phyloP scores from a whole-genome alignment of 1,140 invertebrate species.

The Aphelenchoides besseyi region DNA sequence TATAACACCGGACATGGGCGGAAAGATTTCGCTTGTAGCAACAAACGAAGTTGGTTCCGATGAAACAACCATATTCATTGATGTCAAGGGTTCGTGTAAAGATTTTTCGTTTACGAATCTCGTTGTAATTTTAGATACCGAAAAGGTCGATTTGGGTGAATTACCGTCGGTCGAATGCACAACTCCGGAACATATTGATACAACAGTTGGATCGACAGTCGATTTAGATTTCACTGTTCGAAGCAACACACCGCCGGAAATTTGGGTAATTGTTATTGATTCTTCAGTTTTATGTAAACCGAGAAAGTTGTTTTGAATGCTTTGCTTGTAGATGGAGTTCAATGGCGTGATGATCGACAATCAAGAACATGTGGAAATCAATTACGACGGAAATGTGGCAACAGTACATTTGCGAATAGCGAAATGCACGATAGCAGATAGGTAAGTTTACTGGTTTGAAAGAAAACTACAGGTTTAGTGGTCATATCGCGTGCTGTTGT shows the following conservation, averaged over 20 bases:
- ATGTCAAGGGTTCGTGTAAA: conserved; percentile 11
- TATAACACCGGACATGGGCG: conserved; percentile 10
- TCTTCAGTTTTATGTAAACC: no score
- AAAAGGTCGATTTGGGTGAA: background rate
- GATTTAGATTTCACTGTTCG: background rate
- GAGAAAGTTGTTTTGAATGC: no score
- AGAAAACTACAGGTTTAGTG: no score
- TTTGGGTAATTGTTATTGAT: no score
- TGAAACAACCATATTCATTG: conserved; percentile 4
- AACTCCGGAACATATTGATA: background rate
- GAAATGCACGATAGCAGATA: background rate
- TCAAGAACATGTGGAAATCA: no score
- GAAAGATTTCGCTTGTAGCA: conserved; percentile 24
- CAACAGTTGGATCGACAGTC: background rate
- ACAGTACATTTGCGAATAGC: background rate
- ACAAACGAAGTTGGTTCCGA: conserved; percentile 24
- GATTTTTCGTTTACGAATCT: background rate
- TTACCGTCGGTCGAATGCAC: background rate
- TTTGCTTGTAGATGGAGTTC: no score
- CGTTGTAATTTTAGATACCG: background rate
- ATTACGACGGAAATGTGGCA: background rate
- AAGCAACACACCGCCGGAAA: conserved; percentile 18
- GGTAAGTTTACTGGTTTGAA: no score
- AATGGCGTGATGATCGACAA: no score
- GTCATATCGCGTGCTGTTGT: background rate